phyloP scores from a whole-genome alignment of 2,888 invertebrate species.

The Drosophila neonasuta region DNA sequence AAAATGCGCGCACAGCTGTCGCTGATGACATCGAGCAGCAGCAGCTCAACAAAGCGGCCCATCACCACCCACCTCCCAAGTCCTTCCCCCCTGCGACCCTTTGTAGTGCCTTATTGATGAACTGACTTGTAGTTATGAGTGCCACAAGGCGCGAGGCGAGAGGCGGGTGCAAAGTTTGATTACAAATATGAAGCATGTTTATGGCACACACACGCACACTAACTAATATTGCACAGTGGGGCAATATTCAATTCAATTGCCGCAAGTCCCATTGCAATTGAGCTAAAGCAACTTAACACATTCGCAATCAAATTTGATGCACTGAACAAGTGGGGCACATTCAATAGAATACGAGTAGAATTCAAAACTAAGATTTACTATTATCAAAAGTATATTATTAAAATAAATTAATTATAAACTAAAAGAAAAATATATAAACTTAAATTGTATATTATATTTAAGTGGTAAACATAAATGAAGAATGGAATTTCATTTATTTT shows the following conservation, averaged over 20 bases:
- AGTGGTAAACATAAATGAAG: no score
- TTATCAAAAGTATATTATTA: no score
- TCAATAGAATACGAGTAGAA: background rate
- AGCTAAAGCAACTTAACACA: constrained; percentile 1
- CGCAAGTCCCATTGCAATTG: background rate
- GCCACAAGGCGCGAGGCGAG: background rate
- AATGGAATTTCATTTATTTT: no score
- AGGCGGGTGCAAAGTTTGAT: constrained; percentile 55
- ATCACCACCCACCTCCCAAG: constrained; percentile 6
- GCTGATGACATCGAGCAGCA: constrained; percentile 67
- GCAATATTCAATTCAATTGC: background rate
- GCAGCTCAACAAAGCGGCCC: constrained; percentile 33
- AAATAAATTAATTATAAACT: no score
- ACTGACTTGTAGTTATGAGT: constrained; percentile 45
- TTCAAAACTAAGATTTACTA: no score
- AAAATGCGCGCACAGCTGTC: constrained; percentile 71
- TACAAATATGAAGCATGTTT: constrained; percentile 63
- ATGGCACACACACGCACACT: constrained; percentile 22
- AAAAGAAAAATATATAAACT: no score
- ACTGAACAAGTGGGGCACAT: background rate
- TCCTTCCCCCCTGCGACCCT: background rate
- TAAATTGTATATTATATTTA: no score
- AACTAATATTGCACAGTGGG: constrained; percentile 33
- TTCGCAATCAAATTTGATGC: background rate
- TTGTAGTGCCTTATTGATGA: constrained; percentile 63